phyloP scores from a whole-genome alignment of 2,888 invertebrate species.

The Incurvaria masculella region DNA sequence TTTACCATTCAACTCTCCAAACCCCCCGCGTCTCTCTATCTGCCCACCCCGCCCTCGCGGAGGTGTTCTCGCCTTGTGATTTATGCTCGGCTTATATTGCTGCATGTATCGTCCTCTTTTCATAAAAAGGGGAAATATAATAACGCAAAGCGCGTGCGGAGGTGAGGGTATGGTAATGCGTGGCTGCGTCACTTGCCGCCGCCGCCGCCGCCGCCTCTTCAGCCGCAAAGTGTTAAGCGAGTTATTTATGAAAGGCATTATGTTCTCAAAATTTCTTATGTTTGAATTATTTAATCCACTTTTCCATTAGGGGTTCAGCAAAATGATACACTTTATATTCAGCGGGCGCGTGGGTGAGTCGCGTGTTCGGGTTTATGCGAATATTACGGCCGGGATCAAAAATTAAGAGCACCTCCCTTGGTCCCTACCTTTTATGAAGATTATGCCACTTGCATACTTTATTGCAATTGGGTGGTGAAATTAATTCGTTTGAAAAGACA shows the following conservation, averaged over 20 bases:
- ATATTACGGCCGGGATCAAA: constrained; percentile 41
- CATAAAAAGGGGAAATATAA: neutral
- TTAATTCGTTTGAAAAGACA: no score
- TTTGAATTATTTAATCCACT: constrained; percentile 52
- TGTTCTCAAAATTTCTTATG: constrained; percentile 49
- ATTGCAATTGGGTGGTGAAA: neutral
- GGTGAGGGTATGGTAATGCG: neutral
- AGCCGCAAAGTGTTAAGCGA: constrained; percentile 34
- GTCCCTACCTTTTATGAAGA: neutral
- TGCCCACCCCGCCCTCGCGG: neutral
- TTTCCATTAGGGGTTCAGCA: constrained; percentile 51
- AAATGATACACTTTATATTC: constrained; percentile 54
- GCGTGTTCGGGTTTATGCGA: constrained; percentile 39
- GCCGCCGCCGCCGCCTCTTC: constrained; percentile 22
- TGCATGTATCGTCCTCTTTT: neutral
- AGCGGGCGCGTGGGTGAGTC: constrained; percentile 30
- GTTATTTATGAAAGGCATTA: constrained; percentile 50
- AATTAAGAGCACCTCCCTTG: constrained; percentile 28
- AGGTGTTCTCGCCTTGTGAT: neutral
- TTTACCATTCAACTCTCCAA: no score
- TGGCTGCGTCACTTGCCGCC: constrained; percentile 15
- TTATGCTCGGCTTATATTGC: constrained; percentile 1
- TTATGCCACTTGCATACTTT: neutral
- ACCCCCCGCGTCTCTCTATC: neutral
- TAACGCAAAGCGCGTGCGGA: neutral